Percentiles rank a stretch among this genome's conserved stretches.
These are phyloP conservation scores for Puffinus mauretanicus DNA, from an alignment of 2,113 vertebrate genomes.

Conservation along the genomic window DNA sequence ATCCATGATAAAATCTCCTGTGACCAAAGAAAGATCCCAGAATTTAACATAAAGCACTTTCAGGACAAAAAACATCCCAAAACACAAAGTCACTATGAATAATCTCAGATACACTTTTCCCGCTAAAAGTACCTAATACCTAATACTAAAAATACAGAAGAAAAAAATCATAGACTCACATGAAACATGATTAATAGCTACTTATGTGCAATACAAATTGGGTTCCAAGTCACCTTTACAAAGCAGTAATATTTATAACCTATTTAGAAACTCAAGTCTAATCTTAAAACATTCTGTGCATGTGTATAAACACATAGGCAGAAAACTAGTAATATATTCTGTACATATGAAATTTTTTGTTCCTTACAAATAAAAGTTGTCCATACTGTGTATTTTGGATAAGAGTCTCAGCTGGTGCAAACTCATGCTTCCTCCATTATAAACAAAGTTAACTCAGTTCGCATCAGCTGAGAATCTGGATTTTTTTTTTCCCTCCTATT, in stretches of 20 bases:
- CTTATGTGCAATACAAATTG: neutral
- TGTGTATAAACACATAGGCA: fast-evolving
- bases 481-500: neutral
- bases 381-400: neutral
- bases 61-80: neutral
- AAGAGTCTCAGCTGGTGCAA: neutral
- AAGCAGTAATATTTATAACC: neutral
- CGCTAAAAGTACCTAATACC: neutral
- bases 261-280: neutral
- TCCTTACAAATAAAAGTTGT: neutral
- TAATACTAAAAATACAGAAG: neutral
- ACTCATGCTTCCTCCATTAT: neutral
- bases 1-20: neutral
- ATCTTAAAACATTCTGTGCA: neutral
- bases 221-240: neutral
- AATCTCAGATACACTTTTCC: neutral
- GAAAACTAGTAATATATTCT: neutral
- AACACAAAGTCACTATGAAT: neutral
- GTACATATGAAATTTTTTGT: neutral
- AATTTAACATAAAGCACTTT: neutral
- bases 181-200: neutral
- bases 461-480: neutral
- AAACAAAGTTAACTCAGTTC: neutral
- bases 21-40: neutral
- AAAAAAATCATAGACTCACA: neutral